Conservation (phyloP, 2,888 invertebrate species). For the Stenoptilia bipunctidactyla region DNA sequence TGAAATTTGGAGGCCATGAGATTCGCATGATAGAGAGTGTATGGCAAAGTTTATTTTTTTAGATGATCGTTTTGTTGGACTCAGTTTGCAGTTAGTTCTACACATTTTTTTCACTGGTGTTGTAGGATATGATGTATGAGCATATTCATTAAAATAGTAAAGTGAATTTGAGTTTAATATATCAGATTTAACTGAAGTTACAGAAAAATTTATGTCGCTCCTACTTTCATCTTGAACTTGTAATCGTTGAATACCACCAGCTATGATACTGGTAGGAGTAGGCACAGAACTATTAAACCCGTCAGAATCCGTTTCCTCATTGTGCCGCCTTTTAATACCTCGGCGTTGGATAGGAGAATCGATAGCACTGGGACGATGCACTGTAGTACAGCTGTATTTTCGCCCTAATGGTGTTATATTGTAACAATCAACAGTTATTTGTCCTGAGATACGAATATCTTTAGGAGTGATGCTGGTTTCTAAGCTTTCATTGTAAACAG, state of each 20-base stretch:
- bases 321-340: constrained; percentile 39
- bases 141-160: constrained; percentile 22
- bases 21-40: constrained; percentile 48
- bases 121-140: constrained; percentile 38
- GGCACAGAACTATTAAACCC: constrained; percentile 24
- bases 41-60: constrained; percentile 46
- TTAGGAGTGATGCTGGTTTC: constrained; percentile 25
- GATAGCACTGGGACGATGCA: constrained; percentile 18
- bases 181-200: constrained; percentile 11
- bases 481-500: constrained; percentile 35
- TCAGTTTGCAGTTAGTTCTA: constrained; percentile 36
- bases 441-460: constrained; percentile 27
- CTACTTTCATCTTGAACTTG: constrained; percentile 38
- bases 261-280: constrained; percentile 53
- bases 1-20: constrained; percentile 23
- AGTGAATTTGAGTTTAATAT: constrained; percentile 14
- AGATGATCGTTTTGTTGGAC: constrained; percentile 38
- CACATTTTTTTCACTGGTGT: constrained; percentile 50
- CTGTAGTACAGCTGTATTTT: constrained; percentile 8
- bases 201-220: constrained; percentile 8
- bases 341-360: constrained; percentile 37
- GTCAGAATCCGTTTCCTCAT: constrained; percentile 30
- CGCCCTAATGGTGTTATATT: constrained; percentile 24
- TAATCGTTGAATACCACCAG: constrained; percentile 46
- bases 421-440: constrained; percentile 29